Evolutionary conservation across 2,797 vertebrate genomes (phyloP).

Genomic region (Muscicapa comitata): DNA sequence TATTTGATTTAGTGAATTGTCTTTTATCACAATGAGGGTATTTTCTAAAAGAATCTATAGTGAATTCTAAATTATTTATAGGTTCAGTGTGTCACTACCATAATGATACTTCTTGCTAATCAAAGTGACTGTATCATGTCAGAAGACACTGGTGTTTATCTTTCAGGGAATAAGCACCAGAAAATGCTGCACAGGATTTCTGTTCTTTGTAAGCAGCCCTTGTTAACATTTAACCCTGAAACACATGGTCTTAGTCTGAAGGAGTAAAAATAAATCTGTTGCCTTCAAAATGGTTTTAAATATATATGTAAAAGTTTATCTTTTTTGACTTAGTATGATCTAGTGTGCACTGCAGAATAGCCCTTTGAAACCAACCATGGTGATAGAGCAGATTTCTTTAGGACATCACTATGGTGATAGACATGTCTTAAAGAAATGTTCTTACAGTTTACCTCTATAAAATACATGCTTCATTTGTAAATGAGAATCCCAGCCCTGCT

Average conservation of each 20-base stretch:
- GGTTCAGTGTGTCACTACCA: not conserved
- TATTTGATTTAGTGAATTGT: not conserved
- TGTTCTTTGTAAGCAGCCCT: not conserved
- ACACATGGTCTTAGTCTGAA: not conserved
- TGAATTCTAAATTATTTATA: not conserved
- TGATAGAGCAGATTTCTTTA: not conserved
- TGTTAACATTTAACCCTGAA: not conserved
- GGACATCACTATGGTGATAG: too few species aligned
- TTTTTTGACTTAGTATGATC: not conserved
- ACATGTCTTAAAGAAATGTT: not conserved
- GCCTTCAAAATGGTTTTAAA: not conserved
- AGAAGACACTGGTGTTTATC: not conserved
- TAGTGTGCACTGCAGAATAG: not conserved
- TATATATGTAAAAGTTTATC: not conserved
- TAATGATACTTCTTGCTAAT: not conserved
- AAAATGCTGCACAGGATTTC: not conserved
- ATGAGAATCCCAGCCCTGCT: not conserved
- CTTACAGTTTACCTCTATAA: not conserved
- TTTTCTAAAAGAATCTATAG: not conserved
- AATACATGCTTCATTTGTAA: not conserved
- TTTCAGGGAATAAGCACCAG: not conserved
- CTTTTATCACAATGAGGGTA: not conserved
- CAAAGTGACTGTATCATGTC: not conserved
- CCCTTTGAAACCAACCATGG: not conserved
- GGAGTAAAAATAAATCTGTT: not conserved